phyloP scores from a whole-genome alignment of 2,113 vertebrate genomes.

The Osmerus eperlanus region DNA sequence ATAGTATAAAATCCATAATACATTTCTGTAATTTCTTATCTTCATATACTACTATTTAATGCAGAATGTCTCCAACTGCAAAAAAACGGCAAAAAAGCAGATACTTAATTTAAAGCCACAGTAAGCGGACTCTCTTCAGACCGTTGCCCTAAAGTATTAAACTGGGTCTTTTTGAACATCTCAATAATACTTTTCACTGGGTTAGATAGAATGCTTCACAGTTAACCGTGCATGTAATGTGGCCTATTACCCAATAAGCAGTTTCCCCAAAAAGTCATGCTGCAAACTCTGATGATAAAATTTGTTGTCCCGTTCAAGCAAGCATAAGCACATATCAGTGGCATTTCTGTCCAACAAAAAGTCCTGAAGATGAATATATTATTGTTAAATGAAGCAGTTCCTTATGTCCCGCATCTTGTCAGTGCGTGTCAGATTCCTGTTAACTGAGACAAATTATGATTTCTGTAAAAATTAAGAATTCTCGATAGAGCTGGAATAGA shows the following conservation, averaged over 20 bases:
- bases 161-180: constrained; percentile 48
- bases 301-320: constrained; percentile 48
- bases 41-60: too few relatives aligned
- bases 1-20: too few relatives aligned
- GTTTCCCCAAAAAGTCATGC: constrained; percentile 44
- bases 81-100: constrained; percentile 24
- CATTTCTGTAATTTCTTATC: too few relatives aligned
- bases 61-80: too few relatives aligned
- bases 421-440: too few relatives aligned
- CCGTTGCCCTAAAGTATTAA: constrained; percentile 32
- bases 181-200: constrained; percentile 36
- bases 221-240: constrained; percentile 50
- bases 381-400: too few relatives aligned
- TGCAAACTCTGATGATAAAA: constrained; percentile 58
- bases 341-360: constrained; percentile 17
- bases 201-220: constrained; percentile 48
- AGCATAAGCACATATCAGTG: constrained; percentile 33
- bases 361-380: too few relatives aligned
- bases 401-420: too few relatives aligned
- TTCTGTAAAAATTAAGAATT: background rate
- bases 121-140: constrained; percentile 41
- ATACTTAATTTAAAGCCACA: constrained; percentile 40
- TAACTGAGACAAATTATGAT: too few relatives aligned
- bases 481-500: background rate
- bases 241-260: constrained; percentile 51